Base-by-base conservation (phyloP, 2,888 invertebrate genomes). In the Leistus spinibarbis region DNA sequence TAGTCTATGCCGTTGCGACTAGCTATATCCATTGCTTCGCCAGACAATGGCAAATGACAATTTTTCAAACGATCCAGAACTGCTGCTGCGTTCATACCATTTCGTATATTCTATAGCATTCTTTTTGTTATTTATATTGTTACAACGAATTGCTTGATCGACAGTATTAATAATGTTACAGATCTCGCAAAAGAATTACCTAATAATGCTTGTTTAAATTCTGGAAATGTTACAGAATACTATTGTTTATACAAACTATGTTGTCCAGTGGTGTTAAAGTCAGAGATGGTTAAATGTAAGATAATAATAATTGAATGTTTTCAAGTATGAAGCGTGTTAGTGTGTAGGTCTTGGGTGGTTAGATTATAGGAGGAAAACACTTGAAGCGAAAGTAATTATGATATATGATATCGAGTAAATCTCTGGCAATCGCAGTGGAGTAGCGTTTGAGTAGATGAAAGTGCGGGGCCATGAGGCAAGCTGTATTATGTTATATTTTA, bases 41-140 rank as follows among this genome's bases (percentile, higher is more conserved):
- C 77, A 80, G 78, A 79, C 79, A 79, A 78, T 79, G 71, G 72
- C 62, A 78, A 79, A 78, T 78, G 79, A 80, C 79, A 79, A 79
- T 78, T 40, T 40, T 77, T 70, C 77, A 78, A 77, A 78, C 72
- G 24, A 60, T 13, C 27, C 3, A 19, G 17, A 22, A 22, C 63
- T 22, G 64, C 27, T 22, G 64, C 27, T 40, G 7, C 10, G 7
- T 40, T 40, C 40, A 2, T 40, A 10, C 13, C 1, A 1, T 40
- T 40, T 40, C 40, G 40, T 7, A 7, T 40, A n/a, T 40, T 40
- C 13, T 10, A 40, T 7, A 40, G 3, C 7, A 4, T 24, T 24
- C 3, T 3, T 24, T 24, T 24, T 24, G 24, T 24, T 24, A n/a
- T n/a, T n/a, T n/a, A n/a, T n/a, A n/a, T n/a, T n/a, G n/a, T n/a